Base-by-base conservation (phyloP, 1,140 invertebrate species). In the Atta colombica region DNA sequence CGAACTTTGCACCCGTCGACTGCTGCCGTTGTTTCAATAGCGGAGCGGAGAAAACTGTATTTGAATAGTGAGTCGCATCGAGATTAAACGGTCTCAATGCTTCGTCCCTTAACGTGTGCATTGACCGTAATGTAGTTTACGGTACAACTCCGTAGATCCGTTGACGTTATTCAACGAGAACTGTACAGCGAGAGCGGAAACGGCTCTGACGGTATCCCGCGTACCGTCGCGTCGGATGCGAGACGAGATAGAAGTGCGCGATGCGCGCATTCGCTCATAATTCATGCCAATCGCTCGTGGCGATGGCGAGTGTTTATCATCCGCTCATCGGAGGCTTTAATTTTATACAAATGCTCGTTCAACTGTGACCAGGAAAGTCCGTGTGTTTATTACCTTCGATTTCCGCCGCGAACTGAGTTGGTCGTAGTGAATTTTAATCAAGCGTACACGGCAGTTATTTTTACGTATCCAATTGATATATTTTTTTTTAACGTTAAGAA, bases 1-100 rank as follows among this genome's bases (percentile, higher is more conserved):
- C 35, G 68, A 82, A 82, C 66, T 82, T 72, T 28, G 35, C 55
- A 53, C 28, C 28, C 31, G 61, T 25, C 28, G 58, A 6, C 39
- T 21, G 25, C 39, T 21, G 25, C 58, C 14, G 45, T 16, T 66
- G 31, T 71, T 81, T 81, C 66, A 81, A 81, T 71, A 25, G 78
- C 31, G 21, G 25, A 49, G 35, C 18, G 78, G 35, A 16, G 53
- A 82, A 31, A 61, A 74, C 35, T 39, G 35, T 28, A 39, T 63
- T 74, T 84, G 80, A 84, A 82, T 82, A 74, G 68, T 2, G 80
- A 74, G 72, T 75, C 69, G 58, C n/a, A 75, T 84, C 69, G 80
- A 74, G 80, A 82, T 82, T 60, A 49, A 74, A 69, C 66, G 14
- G 53, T 66, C 25, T 49, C 66, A 51, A 10, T 31, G 77, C 31